Base-by-base conservation (phyloP, 2,113 vertebrate genomes). In the Dipodomys ordii region DNA sequence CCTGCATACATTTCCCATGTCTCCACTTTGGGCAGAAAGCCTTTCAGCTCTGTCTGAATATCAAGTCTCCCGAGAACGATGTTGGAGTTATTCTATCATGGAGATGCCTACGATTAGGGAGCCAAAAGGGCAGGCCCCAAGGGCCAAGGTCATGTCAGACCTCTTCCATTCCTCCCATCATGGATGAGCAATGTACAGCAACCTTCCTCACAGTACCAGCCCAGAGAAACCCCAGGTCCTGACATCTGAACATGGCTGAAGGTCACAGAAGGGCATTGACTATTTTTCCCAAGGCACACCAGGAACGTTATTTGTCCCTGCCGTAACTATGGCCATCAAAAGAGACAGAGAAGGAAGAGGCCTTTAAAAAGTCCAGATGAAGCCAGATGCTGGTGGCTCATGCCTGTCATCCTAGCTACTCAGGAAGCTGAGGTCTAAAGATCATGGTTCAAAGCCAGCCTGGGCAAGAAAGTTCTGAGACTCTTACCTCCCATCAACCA, bases 141-240 rank as follows among this genome's bases (percentile, higher is more conserved):
- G 82, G 44, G 30, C 3, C 12, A 32, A 4, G 8, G 16, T 25
- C 12, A 3, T 2, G 18, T 16, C 49, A 49, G 49, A 11, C 28
- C 35, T 67, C 6, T 39, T 57, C 28, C 72, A 69, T 76, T 80
- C 27, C 18, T 44, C 22, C 46, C 22, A 46, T n/a, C n/a, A 46
- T 0, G 32, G 28, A 2, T 64, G 44, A 18, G 35, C 44, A 28
- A 68, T 0, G n/a, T 35, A 13, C 7, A 9, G 28, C 6, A 20
- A 32, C 77, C 35, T 68, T 4, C 5, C 6, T 9, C 46, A 81
- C 25, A 35, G 11, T 0, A 3, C 13, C 32, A 60, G 39, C 27
- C 65, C 49, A 77, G 22, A 30, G 20, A 65, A 18, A 22, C 23
- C 12, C 22, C 49, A 25, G 44, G 28, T 39, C 60, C 49, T 64